Conservation (phyloP, 1,140 invertebrate species). For the Zaprionus vittiger region DNA sequence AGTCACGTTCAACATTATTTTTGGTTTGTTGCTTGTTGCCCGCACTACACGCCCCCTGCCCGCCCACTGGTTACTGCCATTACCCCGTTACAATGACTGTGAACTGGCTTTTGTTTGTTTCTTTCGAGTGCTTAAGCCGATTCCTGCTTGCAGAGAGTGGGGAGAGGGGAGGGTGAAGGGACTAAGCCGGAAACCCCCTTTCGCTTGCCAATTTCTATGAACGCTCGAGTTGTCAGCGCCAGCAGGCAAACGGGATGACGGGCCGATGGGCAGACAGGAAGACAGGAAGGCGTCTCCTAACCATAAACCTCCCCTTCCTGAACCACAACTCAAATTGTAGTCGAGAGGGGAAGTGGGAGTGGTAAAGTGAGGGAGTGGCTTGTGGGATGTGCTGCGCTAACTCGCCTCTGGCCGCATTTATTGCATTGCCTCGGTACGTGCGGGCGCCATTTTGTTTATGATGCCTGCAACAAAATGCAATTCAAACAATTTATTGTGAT, state of each 20-base stretch:
- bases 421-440: slow-evolving; percentile 44
- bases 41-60: slow-evolving; percentile 6
- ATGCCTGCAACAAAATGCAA: slow-evolving; percentile 66
- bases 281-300: slow-evolving; percentile 9
- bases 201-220: slow-evolving; percentile 67
- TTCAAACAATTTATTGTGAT: slow-evolving; percentile 67
- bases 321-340: slow-evolving; percentile 78
- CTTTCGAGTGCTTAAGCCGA: slow-evolving; percentile 79
- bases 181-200: neutral
- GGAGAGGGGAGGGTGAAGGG: too few species aligned
- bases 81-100: slow-evolving; percentile 61
- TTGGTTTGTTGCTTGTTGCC: slow-evolving; percentile 80
- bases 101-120: slow-evolving; percentile 79
- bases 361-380: neutral
- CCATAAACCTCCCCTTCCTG: slow-evolving; percentile 3
- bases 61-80: slow-evolving; percentile 22
- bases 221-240: slow-evolving; percentile 74
- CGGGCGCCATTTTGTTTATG: slow-evolving; percentile 69
- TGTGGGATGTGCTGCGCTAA: neutral
- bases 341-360: slow-evolving; percentile 2
- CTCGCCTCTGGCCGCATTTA: slow-evolving; percentile 40
- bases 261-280: slow-evolving; percentile 10
- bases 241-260: slow-evolving; percentile 1
- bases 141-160: slow-evolving; percentile 33
- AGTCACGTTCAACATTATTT: slow-evolving; percentile 83